Evolutionary conservation across 2,113 vertebrate species (phyloP).

Genomic region (Nasalis larvatus): DNA sequence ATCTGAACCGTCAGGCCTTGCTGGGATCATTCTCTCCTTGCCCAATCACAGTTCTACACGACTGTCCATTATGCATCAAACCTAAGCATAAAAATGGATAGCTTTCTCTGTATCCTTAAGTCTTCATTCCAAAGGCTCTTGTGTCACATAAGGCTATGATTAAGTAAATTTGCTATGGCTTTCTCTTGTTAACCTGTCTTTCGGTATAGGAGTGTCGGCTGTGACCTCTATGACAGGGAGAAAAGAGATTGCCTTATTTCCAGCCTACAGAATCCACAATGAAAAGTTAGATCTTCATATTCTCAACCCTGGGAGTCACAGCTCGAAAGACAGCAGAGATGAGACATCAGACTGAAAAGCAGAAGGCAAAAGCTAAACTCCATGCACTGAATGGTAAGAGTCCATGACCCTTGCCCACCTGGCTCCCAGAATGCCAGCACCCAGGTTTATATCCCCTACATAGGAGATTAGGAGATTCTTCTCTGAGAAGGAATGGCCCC

Average conservation of each 20-base stretch:
- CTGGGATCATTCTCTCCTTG: background rate
- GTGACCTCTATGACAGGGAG: background rate
- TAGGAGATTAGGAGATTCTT: background rate
- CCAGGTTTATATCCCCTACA: background rate
- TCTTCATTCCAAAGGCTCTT: background rate
- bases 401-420: background rate
- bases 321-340: background rate
- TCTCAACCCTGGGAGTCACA: background rate
- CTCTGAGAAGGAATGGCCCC: background rate
- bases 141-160: background rate
- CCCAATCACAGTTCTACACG: background rate
- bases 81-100: background rate
- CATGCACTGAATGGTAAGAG: rapidly evolving
- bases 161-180: background rate
- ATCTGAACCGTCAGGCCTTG: background rate
- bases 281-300: background rate
- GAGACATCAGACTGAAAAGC: too few relatives aligned
- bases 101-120: background rate
- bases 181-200: background rate
- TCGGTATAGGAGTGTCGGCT: background rate
- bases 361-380: background rate
- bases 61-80: background rate
- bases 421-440: background rate
- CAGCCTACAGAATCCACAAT: rapidly evolving
- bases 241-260: background rate